phyloP scores from a whole-genome alignment of 2,888 invertebrate genomes.

The Eupithecia tripunctaria region DNA sequence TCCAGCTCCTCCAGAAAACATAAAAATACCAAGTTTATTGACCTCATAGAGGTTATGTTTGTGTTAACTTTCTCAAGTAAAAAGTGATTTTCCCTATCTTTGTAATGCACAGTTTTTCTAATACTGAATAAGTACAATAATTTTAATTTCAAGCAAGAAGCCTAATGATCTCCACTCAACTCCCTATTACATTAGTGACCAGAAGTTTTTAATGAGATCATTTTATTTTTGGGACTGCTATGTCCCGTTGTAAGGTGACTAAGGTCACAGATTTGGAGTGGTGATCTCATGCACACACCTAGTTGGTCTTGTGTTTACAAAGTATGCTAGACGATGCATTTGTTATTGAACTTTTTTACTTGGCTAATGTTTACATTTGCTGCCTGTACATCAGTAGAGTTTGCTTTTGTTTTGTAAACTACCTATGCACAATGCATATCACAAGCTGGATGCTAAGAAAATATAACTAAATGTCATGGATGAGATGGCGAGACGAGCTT shows the following conservation, averaged over 20 bases:
- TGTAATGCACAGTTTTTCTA: neutral
- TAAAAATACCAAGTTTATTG: slow-evolving; percentile 15
- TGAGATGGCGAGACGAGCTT: too few relatives aligned
- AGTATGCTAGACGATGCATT: slow-evolving; percentile 9
- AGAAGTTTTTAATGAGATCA: slow-evolving; percentile 50
- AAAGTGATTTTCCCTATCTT: neutral
- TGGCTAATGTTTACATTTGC: neutral
- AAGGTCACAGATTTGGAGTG: slow-evolving; percentile 48
- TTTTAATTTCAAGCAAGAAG: neutral
- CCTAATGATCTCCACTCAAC: neutral
- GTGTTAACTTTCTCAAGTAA: slow-evolving; percentile 17
- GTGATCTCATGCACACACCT: slow-evolving; percentile 56
- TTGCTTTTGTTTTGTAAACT: neutral
- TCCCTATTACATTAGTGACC: neutral
- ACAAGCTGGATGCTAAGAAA: too few relatives aligned
- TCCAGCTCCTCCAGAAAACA: neutral
- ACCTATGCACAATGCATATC: too few relatives aligned
- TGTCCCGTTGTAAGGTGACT: slow-evolving; percentile 12
- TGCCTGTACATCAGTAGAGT: neutral
- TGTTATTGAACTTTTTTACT: neutral
- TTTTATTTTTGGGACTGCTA: slow-evolving; percentile 54
- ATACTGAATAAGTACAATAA: neutral
- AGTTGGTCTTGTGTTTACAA: slow-evolving; percentile 37
- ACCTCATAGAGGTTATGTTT: slow-evolving; percentile 43
- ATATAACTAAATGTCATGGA: too few relatives aligned